phyloP scores from a whole-genome alignment of 2,797 vertebrate species.

The Lagorchestes hirsutus region DNA sequence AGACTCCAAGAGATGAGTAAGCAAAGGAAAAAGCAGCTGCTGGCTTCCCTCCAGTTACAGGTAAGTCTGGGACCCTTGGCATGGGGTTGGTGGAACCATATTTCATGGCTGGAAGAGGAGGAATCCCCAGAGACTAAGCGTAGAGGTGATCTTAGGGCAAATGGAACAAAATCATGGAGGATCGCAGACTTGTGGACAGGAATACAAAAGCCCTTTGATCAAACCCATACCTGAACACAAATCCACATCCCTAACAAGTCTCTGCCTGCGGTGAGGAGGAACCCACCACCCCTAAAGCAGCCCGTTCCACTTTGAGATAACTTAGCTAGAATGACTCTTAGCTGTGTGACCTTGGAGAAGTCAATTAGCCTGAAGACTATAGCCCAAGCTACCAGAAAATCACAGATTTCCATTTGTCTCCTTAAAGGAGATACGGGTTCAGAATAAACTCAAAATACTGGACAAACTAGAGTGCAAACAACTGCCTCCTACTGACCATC shows the following conservation, averaged over 20 bases:
- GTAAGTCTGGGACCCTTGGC: conserved; percentile 88
- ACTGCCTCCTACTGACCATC: conserved; percentile 95
- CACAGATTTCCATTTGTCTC: conserved; percentile 87
- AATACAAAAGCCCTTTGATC: neutral
- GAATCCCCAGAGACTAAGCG: neutral
- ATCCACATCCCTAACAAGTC: neutral
- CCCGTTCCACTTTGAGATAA: neutral
- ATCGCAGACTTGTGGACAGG: neutral
- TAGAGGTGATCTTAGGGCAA: neutral
- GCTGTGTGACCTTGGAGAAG: neutral
- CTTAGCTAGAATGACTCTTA: neutral
- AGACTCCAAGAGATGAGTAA: conserved; percentile 85
- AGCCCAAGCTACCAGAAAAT: conserved; percentile 85
- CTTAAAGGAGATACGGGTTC: conserved; percentile 87
- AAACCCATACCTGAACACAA: neutral
- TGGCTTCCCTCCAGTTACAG: conserved; percentile 90
- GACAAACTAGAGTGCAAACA: conserved; percentile 92
- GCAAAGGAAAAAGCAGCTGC: conserved; percentile 85
- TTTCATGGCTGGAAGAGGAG: neutral
- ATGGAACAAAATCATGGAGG: neutral
- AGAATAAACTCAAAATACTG: conserved; percentile 88
- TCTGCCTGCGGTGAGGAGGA: neutral
- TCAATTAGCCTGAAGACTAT: conserved; percentile 60
- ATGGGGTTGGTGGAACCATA: neutral
- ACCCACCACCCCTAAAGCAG: neutral